Base-by-base conservation (phyloP, 2,888 invertebrate species). In the Lepeophtheirus nordmannii region DNA sequence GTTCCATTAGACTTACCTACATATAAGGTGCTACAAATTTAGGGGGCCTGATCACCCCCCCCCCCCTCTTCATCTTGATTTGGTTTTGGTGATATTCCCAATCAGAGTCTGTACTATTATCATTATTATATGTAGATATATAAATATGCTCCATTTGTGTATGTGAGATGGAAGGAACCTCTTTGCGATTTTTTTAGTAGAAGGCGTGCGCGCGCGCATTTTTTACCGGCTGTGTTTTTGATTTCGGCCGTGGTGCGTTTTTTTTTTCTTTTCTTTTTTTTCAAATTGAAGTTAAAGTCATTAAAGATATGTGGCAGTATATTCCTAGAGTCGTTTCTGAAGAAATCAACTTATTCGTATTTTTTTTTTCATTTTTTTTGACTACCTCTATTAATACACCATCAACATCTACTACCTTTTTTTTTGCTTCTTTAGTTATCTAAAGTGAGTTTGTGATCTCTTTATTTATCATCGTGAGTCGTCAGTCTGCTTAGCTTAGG, bases 251-350 rank as follows among this genome's bases (percentile, higher is more conserved):
- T 30, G 30, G 30, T 30, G 30, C 30, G 30, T 46, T 46, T 46
- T 46, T 46, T 41, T 17, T 46, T 46, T 8, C 53, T 17, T 46
- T 46, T 17, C 17, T 17, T 46, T 46, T 46, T 46, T 46, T 46
- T 17, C 53, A 46, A 46, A 46, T 46, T 46, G 53, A 17, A 46
- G 53, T 46, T 46, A 46, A 46, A 46, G 53, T 46, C 53, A 46
- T 46, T 46, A 46, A 17, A 46, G 53, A 46, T 17, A 46, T n/a
- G 53, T 46, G 53, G 53, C 53, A 46, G 53, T 46, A 46, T n/a
- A 14, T 46, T 17, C n/a, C 53, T 46, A 46, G 53, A 46, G 53
- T 46, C 53, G 53, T 46, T 46, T 46, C 53, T 46, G 53, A 46
- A 46, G 53, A 46, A 46, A 46, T 46, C 53, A 46, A n/a, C 53